These are phyloP conservation scores for Rhodinocichla rosea DNA, from an alignment of 2,113 vertebrate genomes.

Conservation along the genomic window DNA sequence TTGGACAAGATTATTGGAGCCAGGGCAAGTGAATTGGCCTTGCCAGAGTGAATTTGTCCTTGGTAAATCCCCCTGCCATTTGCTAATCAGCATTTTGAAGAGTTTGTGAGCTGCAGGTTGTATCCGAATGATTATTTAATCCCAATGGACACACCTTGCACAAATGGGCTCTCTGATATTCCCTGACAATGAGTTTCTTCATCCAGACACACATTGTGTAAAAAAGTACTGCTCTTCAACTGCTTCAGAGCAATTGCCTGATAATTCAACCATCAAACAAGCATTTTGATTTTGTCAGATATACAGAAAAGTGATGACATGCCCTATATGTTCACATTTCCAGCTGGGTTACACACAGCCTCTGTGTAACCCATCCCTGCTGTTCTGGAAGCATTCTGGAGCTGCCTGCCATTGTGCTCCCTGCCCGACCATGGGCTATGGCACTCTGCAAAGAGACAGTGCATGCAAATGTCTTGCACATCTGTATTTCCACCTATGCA, in stretches of 20 bases:
- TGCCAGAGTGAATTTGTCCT: not conserved
- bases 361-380: not conserved
- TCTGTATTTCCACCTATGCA: not conserved
- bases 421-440: fast-evolving
- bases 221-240: not conserved
- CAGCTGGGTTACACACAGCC: not conserved
- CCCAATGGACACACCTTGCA: not conserved
- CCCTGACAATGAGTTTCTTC: not conserved
- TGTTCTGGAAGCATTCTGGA: not conserved
- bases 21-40: not conserved
- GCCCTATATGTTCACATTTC: not conserved
- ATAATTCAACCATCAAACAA: not conserved
- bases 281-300: not conserved
- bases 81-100: not conserved
- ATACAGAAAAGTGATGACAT: not conserved
- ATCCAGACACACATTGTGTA: not conserved
- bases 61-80: not conserved
- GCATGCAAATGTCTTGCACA: not conserved
- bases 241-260: not conserved
- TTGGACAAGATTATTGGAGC: not conserved
- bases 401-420: not conserved
- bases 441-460: not conserved
- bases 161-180: not conserved
- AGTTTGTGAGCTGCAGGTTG: not conserved
- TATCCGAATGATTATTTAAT: not conserved